phyloP scores from a whole-genome alignment of 2,888 invertebrate genomes.

The Limenitis camilla region DNA sequence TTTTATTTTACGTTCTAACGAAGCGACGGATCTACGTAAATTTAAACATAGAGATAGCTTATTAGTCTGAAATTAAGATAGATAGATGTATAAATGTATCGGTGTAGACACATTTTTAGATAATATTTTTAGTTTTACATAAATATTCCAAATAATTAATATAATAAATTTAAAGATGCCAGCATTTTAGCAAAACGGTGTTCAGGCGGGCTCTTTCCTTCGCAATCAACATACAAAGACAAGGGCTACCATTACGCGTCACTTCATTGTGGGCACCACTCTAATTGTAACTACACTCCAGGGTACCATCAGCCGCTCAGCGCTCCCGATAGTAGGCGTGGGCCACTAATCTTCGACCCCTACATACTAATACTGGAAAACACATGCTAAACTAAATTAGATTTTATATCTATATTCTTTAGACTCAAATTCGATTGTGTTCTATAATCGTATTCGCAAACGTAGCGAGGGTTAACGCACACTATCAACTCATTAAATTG shows the following conservation, averaged over 20 bases:
- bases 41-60: too few species aligned
- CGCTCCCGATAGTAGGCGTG: conserved; percentile 71
- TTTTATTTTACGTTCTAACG: too few species aligned
- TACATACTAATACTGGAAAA: conserved; percentile 60
- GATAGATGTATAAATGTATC: too few species aligned
- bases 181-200: neutral
- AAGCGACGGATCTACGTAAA: too few species aligned
- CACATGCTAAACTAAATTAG: conserved; percentile 34
- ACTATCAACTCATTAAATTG: conserved; percentile 76
- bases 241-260: conserved; percentile 69
- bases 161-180: neutral
- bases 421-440: conserved; percentile 33
- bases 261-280: conserved; percentile 74
- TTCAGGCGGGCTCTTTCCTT: conserved; percentile 42
- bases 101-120: too few species aligned
- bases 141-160: neutral
- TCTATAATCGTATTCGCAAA: conserved; percentile 56
- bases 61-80: too few species aligned
- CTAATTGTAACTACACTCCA: conserved; percentile 75
- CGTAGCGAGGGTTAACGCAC: conserved; percentile 73
- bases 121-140: too few species aligned
- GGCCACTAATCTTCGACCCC: conserved; percentile 74
- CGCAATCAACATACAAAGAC: conserved; percentile 74
- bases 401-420: conserved; percentile 33
- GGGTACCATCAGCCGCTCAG: conserved; percentile 73